Evolutionary conservation across 2,888 invertebrate genomes (phyloP).

Genomic region (Epistrophella euchroma): DNA sequence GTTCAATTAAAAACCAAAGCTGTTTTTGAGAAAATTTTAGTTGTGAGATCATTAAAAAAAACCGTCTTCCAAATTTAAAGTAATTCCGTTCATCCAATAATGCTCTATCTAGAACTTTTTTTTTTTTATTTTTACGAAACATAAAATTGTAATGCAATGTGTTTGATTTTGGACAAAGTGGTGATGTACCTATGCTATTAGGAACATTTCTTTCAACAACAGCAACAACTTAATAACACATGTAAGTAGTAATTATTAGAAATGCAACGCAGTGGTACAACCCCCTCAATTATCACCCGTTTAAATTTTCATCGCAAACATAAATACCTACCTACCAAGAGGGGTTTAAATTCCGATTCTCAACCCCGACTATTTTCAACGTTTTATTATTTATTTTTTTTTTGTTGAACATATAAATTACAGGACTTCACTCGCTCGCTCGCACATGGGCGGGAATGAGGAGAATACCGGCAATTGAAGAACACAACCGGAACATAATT

Average conservation of each 20-base stretch:
- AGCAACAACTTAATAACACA: slow-evolving; percentile 65
- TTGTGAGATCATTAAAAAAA: no score
- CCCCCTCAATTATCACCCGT: slow-evolving; percentile 73
- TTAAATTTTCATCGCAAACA: slow-evolving; percentile 68
- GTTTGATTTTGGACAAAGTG: slow-evolving; percentile 28
- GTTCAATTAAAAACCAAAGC: no score
- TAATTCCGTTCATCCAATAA: no score
- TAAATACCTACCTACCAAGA: slow-evolving; percentile 37
- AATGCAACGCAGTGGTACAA: slow-evolving; percentile 35
- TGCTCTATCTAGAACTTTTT: no score
- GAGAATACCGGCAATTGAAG: slow-evolving; percentile 46
- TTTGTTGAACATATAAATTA: slow-evolving; percentile 63
- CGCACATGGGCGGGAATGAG: slow-evolving; percentile 40
- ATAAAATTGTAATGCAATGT: background rate
- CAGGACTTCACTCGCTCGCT: slow-evolving; percentile 40
- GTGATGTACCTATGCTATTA: slow-evolving; percentile 41
- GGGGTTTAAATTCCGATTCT: slow-evolving; percentile 34
- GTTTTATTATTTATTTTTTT: slow-evolving; percentile 30
- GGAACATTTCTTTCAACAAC: slow-evolving; percentile 49
- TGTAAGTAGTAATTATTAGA: slow-evolving; percentile 65
- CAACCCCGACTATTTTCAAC: slow-evolving; percentile 3
- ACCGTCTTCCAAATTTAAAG: no score
- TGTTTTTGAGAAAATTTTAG: no score
- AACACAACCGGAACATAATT: slow-evolving; percentile 59
- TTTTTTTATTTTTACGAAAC: background rate